Percentiles rank a stretch among this genome's conserved stretches.
phyloP scores from a whole-genome alignment of 2,797 vertebrate species.

The Podarcis lilfordi region DNA sequence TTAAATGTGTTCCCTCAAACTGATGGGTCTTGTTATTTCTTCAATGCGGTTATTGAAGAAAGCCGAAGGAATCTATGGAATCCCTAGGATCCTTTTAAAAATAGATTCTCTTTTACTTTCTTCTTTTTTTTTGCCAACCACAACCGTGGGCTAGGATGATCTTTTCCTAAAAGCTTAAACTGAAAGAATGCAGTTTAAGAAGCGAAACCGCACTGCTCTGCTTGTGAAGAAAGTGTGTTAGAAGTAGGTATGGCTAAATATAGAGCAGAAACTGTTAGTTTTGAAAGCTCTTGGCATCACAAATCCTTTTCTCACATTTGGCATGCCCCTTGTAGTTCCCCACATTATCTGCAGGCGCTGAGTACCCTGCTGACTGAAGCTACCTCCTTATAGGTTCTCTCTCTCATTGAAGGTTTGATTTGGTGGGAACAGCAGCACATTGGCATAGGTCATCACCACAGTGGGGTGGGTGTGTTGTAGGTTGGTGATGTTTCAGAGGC shows the following conservation, averaged over 20 bases:
- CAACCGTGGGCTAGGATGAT: constrained; percentile 20
- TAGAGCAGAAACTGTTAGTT: background rate
- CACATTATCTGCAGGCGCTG: background rate
- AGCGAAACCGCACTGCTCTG: constrained; percentile 22
- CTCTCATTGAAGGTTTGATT: background rate
- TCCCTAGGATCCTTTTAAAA: constrained; percentile 42
- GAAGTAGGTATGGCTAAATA: background rate
- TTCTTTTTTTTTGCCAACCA: constrained; percentile 33
- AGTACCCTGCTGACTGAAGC: background rate
- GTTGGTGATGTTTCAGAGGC: background rate
- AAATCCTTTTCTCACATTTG: background rate
- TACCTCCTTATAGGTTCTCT: background rate
- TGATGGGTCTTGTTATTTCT: constrained; percentile 18
- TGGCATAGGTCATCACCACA: background rate
- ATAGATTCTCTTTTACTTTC: constrained; percentile 33
- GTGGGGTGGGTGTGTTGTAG: background rate
- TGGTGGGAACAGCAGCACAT: background rate
- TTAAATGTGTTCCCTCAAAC: background rate
- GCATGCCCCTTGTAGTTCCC: background rate
- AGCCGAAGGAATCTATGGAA: constrained; percentile 58
- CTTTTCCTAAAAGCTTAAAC: constrained; percentile 19
- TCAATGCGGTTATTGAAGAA: constrained; percentile 35
- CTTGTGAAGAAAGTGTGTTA: background rate
- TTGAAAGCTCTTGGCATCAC: background rate
- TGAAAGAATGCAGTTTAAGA: background rate